These are phyloP conservation scores for Tor tambroides DNA, from an alignment of 2,113 vertebrate species.

Conservation along the genomic window DNA sequence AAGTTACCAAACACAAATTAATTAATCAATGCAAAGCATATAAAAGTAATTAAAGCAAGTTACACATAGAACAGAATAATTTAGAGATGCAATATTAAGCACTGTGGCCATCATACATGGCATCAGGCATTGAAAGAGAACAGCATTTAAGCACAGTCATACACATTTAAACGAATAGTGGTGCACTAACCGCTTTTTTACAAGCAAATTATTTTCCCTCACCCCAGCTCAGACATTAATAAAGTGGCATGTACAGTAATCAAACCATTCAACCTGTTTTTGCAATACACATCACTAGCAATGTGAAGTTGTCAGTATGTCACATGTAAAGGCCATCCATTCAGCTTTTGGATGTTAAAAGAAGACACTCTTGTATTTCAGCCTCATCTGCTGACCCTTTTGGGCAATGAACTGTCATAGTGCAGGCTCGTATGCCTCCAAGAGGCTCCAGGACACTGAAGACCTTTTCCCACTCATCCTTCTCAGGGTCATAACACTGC, in stretches of 20 bases:
- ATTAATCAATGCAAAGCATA: neutral
- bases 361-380: constrained; percentile 74
- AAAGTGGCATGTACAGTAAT: neutral
- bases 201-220: neutral
- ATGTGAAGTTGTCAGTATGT: neutral
- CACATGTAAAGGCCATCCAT: neutral
- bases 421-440: constrained; percentile 80
- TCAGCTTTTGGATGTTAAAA: constrained; percentile 70
- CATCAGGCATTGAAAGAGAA: neutral
- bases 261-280: neutral
- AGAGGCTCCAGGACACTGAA: constrained; percentile 81
- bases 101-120: too few relatives aligned
- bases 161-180: neutral
- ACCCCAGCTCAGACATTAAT: neutral
- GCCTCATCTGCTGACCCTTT: constrained; percentile 72
- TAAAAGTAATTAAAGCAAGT: neutral
- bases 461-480: constrained; percentile 77
- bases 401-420: constrained; percentile 79
- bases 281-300: neutral
- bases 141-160: neutral
- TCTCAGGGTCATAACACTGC: constrained; percentile 78
- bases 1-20: neutral
- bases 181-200: neutral
- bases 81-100: neutral
- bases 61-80: constrained; percentile 10